A percentile compares a stretch with the other conserved stretches of the same genome.
These are phyloP conservation scores for Ypsolopha scabrella DNA, from an alignment of 2,888 invertebrate species.

Conservation along the genomic window DNA sequence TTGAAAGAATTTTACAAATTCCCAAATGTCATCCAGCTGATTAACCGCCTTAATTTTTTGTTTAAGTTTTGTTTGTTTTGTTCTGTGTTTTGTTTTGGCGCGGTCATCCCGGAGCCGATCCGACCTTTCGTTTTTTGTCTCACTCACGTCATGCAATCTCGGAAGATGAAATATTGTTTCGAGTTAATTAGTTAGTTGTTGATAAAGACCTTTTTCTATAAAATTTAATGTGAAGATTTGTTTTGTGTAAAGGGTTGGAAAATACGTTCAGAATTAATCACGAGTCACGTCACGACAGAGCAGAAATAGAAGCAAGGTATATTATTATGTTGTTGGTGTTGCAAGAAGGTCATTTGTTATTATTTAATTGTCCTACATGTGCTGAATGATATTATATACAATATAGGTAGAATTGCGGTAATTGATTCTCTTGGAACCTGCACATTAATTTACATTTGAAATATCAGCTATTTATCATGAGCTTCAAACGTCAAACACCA, in stretches of 20 bases:
- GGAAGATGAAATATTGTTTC: constrained; percentile 63
- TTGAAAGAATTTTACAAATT: constrained; percentile 65
- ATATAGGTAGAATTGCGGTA: constrained; percentile 12
- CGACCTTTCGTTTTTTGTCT: constrained; percentile 62
- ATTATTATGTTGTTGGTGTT: no score
- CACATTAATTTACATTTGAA: constrained; percentile 25
- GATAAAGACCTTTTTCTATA: constrained; percentile 44
- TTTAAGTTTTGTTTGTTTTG: constrained; percentile 63
- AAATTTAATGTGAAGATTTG: no score
- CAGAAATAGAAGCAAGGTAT: no score
- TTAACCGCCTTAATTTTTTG: constrained; percentile 67
- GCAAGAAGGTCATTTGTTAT: no score
- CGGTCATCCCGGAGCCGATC: constrained; percentile 36
- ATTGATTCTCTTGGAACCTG: neutral
- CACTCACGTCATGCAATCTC: constrained; percentile 56
- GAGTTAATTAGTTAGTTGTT: constrained; percentile 60
- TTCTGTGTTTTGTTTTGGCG: constrained; percentile 64
- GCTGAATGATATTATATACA: no score
- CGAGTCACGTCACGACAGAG: no score
- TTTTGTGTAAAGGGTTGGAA: no score
- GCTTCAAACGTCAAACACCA: constrained; percentile 40
- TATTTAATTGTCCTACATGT: no score
- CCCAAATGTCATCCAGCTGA: constrained; percentile 70
- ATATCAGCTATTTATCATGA: constrained; percentile 36
- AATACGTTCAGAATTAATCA: no score